Conservation (phyloP, 1,140 invertebrate genomes). For the Drosophila micromelanica region DNA sequence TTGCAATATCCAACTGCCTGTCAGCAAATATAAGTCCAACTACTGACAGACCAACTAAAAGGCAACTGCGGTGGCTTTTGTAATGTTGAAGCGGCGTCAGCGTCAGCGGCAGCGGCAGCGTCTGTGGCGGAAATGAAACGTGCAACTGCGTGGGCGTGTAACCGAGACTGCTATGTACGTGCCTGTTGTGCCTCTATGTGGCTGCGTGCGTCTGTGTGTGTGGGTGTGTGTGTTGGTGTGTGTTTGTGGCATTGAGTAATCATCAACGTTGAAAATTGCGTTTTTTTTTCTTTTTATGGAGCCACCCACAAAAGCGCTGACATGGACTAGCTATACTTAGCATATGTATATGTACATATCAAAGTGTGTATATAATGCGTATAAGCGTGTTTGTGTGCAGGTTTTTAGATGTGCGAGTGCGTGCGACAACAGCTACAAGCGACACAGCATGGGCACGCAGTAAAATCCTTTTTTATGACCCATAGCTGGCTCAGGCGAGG, state of each 20-base stretch:
- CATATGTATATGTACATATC: slow-evolving; percentile 51
- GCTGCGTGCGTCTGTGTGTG: slow-evolving; percentile 9
- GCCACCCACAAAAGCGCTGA: slow-evolving; percentile 59
- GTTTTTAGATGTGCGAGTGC: slow-evolving; percentile 34
- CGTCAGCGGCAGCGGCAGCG: slow-evolving; percentile 57
- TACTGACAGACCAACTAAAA: slow-evolving; percentile 51
- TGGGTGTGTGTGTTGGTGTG: slow-evolving; percentile 42
- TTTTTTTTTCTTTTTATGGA: slow-evolving; percentile 82
- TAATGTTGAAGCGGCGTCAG: slow-evolving; percentile 34
- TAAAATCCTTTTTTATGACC: slow-evolving; percentile 81
- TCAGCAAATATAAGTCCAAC: slow-evolving; percentile 34
- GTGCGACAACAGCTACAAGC: slow-evolving; percentile 57
- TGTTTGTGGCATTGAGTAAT: slow-evolving; percentile 82
- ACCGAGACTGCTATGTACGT: slow-evolving; percentile 25
- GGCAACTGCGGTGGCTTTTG: slow-evolving; percentile 37
- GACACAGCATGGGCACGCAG: slow-evolving; percentile 73
- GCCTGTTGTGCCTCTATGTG: background rate
- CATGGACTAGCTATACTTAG: slow-evolving; percentile 62
- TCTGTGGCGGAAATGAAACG: slow-evolving; percentile 78
- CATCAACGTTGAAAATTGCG: slow-evolving; percentile 82
- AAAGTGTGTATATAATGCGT: slow-evolving; percentile 20
- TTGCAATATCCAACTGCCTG: slow-evolving; percentile 9
- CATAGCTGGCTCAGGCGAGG: slow-evolving; percentile 41
- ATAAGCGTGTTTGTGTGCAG: slow-evolving; percentile 6
- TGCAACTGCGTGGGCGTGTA: slow-evolving; percentile 36